phyloP scores from a whole-genome alignment of 1,140 invertebrate genomes.

The Rhizoglyphus robini region DNA sequence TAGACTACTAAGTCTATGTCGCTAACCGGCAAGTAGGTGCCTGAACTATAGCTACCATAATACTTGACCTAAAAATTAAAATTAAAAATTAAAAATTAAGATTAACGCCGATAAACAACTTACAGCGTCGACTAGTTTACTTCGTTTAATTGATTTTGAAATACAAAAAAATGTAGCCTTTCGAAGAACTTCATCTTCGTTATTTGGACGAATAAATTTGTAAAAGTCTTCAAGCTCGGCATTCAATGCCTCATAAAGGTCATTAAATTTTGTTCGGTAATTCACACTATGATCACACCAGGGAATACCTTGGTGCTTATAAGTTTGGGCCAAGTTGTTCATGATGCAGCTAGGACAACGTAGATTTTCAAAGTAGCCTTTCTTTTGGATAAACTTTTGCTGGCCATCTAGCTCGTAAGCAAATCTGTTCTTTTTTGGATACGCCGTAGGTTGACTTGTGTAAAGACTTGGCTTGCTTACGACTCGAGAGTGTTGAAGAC shows the following conservation, averaged over 20 bases:
- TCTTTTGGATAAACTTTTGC: neutral
- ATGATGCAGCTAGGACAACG: neutral
- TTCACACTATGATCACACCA: neutral
- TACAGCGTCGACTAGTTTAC: neutral
- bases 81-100: neutral
- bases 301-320: neutral
- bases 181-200: conserved; percentile 70
- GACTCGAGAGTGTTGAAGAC: neutral
- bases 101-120: neutral
- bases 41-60: conserved; percentile 82
- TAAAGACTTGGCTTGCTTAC: neutral
- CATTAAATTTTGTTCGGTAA: neutral
- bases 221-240: conserved; percentile 95
- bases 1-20: conserved; percentile 95
- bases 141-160: neutral
- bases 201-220: conserved; percentile 76
- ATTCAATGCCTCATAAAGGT: conserved; percentile 49
- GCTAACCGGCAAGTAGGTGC: conserved; percentile 85
- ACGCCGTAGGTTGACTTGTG: neutral
- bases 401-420: neutral
- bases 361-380: neutral
- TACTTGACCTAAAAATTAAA: conserved; percentile 47
- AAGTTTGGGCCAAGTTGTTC: neutral
- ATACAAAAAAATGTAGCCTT: conserved; percentile 8
- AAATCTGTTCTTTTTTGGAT: too few species aligned